phyloP scores from a whole-genome alignment of 2,888 invertebrate species.

The Acrobasis repandana region DNA sequence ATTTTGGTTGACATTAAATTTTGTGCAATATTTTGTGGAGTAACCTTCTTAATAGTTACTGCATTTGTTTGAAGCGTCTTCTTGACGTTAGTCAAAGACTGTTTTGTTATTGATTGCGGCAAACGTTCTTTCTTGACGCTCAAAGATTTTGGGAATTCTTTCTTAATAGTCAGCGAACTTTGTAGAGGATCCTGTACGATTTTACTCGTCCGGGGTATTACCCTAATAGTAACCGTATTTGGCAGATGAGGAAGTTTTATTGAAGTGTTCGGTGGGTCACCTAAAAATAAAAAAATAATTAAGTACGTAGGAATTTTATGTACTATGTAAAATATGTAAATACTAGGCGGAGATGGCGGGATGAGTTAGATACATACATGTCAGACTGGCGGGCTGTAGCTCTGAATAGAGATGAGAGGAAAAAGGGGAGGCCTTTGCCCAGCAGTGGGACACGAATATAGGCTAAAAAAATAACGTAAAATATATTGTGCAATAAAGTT shows the following conservation, averaged over 20 bases:
- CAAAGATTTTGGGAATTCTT: not conserved
- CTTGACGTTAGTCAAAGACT: not conserved
- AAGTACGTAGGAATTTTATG: too few relatives aligned
- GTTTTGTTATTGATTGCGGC: not conserved
- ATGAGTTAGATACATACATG: too few relatives aligned
- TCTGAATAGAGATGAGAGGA: too few relatives aligned
- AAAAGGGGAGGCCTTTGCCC: too few relatives aligned
- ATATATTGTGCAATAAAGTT: too few relatives aligned
- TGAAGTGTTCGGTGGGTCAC: constrained; percentile 1
- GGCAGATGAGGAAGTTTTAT: not conserved
- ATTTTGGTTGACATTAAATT: not conserved
- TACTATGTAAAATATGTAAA: too few relatives aligned
- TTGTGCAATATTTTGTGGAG: not conserved
- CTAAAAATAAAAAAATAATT: constrained; percentile 10
- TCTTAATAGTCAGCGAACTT: not conserved
- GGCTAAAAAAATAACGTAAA: too few relatives aligned
- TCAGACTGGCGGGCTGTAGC: too few relatives aligned
- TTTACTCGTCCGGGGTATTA: not conserved
- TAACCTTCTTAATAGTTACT: not conserved
- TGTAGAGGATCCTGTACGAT: not conserved
- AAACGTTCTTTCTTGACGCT: not conserved
- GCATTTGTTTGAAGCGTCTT: not conserved
- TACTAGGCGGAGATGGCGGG: too few relatives aligned
- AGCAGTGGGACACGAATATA: too few relatives aligned
- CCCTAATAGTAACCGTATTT: not conserved